phyloP scores from a whole-genome alignment of 2,113 vertebrate genomes.

The Oncorhynchus mykiss region DNA sequence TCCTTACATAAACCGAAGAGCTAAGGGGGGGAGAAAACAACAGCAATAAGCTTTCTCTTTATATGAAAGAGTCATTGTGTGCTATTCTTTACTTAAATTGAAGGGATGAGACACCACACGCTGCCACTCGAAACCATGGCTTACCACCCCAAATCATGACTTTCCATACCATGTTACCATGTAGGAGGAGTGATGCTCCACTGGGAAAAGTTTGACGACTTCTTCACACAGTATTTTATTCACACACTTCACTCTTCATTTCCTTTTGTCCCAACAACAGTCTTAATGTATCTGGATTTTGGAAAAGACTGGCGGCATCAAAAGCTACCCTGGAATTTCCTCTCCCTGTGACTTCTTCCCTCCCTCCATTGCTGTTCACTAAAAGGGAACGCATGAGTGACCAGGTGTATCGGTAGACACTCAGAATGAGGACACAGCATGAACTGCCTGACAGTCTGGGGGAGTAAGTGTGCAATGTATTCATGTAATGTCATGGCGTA shows the following conservation, averaged over 20 bases:
- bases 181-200: too few relatives aligned
- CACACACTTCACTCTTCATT: neutral
- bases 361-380: conserved; percentile 9
- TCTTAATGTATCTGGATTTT: neutral
- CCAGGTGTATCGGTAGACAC: conserved; percentile 23
- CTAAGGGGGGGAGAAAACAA: neutral
- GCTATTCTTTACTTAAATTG: neutral
- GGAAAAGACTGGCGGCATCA: neutral
- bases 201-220: neutral
- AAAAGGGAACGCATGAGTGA: conserved; percentile 14
- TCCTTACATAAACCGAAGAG: neutral
- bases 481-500: neutral
- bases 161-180: neutral
- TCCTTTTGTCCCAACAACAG: neutral
- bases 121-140: neutral
- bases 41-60: neutral
- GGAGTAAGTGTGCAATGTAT: neutral
- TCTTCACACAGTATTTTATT: neutral
- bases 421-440: neutral
- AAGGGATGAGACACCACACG: neutral
- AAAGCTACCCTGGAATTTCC: neutral
- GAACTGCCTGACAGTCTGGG: neutral
- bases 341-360: neutral
- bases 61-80: neutral
- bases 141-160: conserved; percentile 3